Percentiles rank a stretch among this genome's conserved stretches.
Evolutionary conservation across 2,797 vertebrate genomes (phyloP).

Genomic region (Pseudochaenichthys georgianus): DNA sequence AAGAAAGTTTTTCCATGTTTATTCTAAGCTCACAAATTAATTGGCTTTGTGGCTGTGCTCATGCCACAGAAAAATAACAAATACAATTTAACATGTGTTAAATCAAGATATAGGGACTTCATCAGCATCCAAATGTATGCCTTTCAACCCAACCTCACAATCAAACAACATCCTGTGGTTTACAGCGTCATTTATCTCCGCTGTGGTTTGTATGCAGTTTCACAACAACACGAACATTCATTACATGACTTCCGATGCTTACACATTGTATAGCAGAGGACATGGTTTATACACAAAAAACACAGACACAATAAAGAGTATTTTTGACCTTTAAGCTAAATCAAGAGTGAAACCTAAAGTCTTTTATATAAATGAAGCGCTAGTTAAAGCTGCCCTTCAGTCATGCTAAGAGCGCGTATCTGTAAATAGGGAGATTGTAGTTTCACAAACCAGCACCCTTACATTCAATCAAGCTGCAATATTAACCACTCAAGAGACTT

Average conservation of each 20-base stretch:
- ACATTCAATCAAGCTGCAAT: constrained; percentile 74
- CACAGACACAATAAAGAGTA: constrained; percentile 81
- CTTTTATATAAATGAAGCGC: constrained; percentile 81
- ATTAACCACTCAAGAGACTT: constrained; percentile 74
- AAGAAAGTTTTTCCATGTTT: constrained; percentile 33
- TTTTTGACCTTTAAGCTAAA: constrained; percentile 80
- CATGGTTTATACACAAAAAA: constrained; percentile 62
- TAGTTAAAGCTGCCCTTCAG: constrained; percentile 75
- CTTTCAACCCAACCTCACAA: constrained; percentile 49
- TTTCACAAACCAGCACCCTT: constrained; percentile 62
- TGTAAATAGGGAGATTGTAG: constrained; percentile 80
- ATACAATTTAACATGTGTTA: background rate
- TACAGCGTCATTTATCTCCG: constrained; percentile 30
- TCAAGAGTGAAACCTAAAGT: constrained; percentile 73
- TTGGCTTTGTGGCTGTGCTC: constrained; percentile 25
- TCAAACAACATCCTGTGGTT: constrained; percentile 65
- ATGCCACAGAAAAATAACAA: constrained; percentile 45
- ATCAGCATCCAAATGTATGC: constrained; percentile 18
- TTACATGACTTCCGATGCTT: constrained; percentile 47
- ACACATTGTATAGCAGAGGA: constrained; percentile 60
- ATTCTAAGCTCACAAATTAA: constrained; percentile 38
- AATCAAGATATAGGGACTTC: constrained; percentile 30
- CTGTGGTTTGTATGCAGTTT: constrained; percentile 58
- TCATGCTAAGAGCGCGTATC: constrained; percentile 76
- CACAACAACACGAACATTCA: constrained; percentile 34